A percentile compares a stretch with the other conserved stretches of the same genome.
Evolutionary conservation across 2,888 invertebrate species (phyloP).

Genomic region (Xylocampa areola): DNA sequence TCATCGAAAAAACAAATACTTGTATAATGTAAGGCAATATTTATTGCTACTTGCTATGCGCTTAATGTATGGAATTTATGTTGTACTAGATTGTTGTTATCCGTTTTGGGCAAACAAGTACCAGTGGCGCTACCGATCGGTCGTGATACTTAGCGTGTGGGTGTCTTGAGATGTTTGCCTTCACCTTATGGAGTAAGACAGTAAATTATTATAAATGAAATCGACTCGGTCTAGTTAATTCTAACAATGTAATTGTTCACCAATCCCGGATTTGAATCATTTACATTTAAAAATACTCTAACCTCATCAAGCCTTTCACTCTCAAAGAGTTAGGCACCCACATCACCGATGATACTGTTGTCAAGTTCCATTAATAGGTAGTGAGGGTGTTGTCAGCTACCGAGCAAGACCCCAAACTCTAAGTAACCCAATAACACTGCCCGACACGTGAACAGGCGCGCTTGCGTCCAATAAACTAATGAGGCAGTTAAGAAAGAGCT

Average conservation of each 20-base stretch:
- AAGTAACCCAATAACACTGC: no score
- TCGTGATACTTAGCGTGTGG: slow-evolving; percentile 18
- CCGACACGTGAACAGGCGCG: no score
- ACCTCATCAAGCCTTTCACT: no score
- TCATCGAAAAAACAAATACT: slow-evolving; percentile 4
- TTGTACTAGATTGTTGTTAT: slow-evolving; percentile 3
- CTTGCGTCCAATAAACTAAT: no score
- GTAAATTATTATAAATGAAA: slow-evolving; percentile 12
- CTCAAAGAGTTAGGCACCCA: no score
- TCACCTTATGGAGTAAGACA: slow-evolving; percentile 24
- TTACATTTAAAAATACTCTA: no score
- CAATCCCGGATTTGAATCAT: slow-evolving; percentile 4
- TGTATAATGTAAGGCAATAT: not conserved
- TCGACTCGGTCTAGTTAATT: slow-evolving; percentile 16
- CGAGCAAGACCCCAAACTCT: no score
- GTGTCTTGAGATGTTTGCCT: slow-evolving; percentile 29
- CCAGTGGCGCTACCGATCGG: slow-evolving; percentile 24
- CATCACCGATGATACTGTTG: no score
- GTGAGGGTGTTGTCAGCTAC: no score
- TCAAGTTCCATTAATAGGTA: no score
- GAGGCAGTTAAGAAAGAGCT: no score
- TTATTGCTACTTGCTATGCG: not conserved
- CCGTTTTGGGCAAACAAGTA: slow-evolving; percentile 3
- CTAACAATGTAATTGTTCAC: slow-evolving; percentile 20
- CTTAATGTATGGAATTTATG: slow-evolving; percentile 1